Evolutionary conservation across 2,888 invertebrate species (phyloP).

Genomic region (Melieria crassipennis): DNA sequence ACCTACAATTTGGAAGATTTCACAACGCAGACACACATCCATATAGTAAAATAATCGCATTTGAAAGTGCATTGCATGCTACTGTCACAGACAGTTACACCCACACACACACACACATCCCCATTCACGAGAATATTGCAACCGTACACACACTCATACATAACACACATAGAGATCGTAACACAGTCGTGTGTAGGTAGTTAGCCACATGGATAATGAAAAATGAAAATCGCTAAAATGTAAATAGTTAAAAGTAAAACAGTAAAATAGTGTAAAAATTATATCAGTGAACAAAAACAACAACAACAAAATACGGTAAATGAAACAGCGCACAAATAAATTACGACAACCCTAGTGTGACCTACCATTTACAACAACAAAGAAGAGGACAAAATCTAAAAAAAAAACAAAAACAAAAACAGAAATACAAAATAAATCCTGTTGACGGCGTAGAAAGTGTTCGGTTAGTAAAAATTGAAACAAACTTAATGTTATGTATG

Average conservation of each 20-base stretch:
- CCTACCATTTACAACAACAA: not conserved
- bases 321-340: constrained; percentile 32
- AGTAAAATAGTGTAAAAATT: constrained; percentile 16
- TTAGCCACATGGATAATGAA: not conserved
- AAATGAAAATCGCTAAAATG: not conserved
- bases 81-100: not conserved
- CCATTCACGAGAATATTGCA: too few species aligned
- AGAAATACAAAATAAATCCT: not conserved
- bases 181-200: constrained; percentile 9
- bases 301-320: constrained; percentile 17
- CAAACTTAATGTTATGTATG: too few species aligned
- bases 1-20: too few species aligned
- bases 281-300: constrained; percentile 5
- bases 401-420: constrained; percentile 13
- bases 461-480: too few species aligned
- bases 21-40: not conserved
- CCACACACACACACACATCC: not conserved
- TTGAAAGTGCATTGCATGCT: not conserved
- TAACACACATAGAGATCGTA: constrained; percentile 1
- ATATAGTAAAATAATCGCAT: not conserved
- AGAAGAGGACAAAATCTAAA: constrained; percentile 24
- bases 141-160: not conserved
- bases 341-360: constrained; percentile 21
- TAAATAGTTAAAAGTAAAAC: constrained; percentile 22
- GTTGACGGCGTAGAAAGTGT: too few species aligned